Percentiles rank a stretch among this genome's conserved stretches.
Conservation (phyloP, 2,113 vertebrate genomes). For the Oncorhynchus keta region DNA sequence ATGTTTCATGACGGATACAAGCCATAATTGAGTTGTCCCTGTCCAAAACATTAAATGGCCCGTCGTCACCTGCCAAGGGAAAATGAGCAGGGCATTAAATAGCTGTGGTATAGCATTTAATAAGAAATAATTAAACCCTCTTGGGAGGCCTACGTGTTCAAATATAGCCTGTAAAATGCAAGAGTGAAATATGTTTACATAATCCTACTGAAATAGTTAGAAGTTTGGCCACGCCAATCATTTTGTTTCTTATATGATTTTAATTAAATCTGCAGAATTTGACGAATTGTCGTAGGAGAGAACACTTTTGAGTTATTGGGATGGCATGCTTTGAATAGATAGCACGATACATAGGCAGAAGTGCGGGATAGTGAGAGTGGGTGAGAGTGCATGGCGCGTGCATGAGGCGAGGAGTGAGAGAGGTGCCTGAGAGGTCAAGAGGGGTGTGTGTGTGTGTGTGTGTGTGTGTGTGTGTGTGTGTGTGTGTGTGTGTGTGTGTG, state of each 20-base stretch:
- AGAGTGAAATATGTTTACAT: neutral
- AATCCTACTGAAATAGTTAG: neutral
- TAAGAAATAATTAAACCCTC: neutral
- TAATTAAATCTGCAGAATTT: neutral
- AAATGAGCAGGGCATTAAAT: neutral
- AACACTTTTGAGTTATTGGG: neutral
- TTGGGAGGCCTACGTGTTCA: neutral
- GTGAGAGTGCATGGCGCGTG: neutral
- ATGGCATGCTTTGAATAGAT: neutral
- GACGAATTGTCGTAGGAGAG: neutral
- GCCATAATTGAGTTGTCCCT: slow-evolving; percentile 6
- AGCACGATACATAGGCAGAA: neutral
- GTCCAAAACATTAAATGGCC: slow-evolving; percentile 11
- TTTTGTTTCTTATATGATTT: neutral
- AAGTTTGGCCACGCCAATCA: neutral
- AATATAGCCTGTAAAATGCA: neutral
- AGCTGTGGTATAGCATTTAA: neutral
- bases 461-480: neutral
- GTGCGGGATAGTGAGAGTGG: neutral
- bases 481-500: too few relatives aligned
- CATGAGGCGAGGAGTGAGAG: neutral
- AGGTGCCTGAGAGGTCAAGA: neutral
- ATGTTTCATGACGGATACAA: neutral
- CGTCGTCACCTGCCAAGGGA: slow-evolving; percentile 2
- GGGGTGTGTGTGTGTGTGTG: neutral